These are phyloP conservation scores for Buathra laborator DNA, from an alignment of 2,888 invertebrate genomes.

Conservation along the genomic window DNA sequence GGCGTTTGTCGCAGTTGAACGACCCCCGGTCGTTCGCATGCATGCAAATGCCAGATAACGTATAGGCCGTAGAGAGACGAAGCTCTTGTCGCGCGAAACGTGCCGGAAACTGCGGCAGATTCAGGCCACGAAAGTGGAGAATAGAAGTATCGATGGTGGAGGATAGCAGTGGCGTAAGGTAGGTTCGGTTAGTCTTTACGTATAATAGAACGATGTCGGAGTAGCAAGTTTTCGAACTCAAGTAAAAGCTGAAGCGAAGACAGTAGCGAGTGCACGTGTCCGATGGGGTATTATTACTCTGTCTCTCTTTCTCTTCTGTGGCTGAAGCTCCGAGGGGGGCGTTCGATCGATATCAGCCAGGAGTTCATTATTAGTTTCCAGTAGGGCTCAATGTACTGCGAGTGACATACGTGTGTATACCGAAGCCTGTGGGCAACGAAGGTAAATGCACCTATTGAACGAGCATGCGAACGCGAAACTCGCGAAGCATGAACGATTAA, in stretches of 20 bases:
- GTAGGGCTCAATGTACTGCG: conserved; percentile 29
- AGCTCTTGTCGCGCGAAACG: conserved; percentile 57
- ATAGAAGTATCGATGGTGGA: conserved; percentile 29
- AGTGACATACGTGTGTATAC: conserved; percentile 26
- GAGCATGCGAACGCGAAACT: conserved; percentile 53
- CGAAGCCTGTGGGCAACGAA: conserved; percentile 23
- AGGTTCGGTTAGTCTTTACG: background rate
- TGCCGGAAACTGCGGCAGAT: conserved; percentile 15
- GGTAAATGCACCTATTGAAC: conserved; percentile 21
- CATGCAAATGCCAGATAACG: conserved; percentile 59
- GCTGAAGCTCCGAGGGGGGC: background rate
- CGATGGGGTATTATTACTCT: background rate
- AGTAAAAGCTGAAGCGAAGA: background rate
- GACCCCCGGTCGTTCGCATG: conserved; percentile 51
- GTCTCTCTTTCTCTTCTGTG: background rate
- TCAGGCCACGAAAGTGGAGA: conserved; percentile 35
- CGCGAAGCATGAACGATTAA: conserved; percentile 56
- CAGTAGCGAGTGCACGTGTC: conserved; percentile 15
- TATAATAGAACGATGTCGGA: background rate
- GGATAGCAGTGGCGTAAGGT: background rate
- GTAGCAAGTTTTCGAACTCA: background rate
- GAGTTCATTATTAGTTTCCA: conserved; percentile 56
- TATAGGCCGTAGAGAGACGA: conserved; percentile 41
- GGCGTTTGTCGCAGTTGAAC: conserved; percentile 60
- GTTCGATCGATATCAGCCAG: conserved; percentile 52